These are phyloP conservation scores for Acleris cristana DNA, from an alignment of 2,888 invertebrate genomes.

Conservation along the genomic window DNA sequence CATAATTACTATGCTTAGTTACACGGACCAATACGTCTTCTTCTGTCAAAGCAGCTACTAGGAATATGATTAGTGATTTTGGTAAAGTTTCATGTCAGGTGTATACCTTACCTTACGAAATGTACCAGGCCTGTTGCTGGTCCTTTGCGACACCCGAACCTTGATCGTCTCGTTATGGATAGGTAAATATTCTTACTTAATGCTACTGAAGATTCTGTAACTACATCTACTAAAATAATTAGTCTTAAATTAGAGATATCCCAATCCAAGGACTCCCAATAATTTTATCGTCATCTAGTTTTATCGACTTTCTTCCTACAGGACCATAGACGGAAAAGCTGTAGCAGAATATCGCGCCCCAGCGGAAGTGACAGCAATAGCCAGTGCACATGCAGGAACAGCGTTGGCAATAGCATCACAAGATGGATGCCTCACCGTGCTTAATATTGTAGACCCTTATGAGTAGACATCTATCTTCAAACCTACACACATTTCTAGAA, in stretches of 20 bases:
- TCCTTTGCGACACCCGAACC: no score
- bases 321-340: slow-evolving; percentile 93
- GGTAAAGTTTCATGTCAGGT: no score
- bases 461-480: slow-evolving; percentile 50
- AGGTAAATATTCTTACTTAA: no score
- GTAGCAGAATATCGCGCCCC: slow-evolving; percentile 97
- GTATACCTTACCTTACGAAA: no score
- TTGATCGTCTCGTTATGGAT: no score
- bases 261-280: not conserved
- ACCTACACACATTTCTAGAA: no score
- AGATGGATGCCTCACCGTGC: slow-evolving; percentile 96
- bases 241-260: not conserved
- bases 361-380: slow-evolving; percentile 94
- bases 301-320: slow-evolving; percentile 51
- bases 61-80: no score
- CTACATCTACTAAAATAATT: no score
- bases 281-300: not conserved
- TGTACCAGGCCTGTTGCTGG: no score
- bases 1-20: slow-evolving; percentile 86
- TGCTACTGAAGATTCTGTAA: no score
- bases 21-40: slow-evolving; percentile 96
- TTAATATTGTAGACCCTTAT: slow-evolving; percentile 86
- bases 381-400: slow-evolving; percentile 92
- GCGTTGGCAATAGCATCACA: slow-evolving; percentile 95
- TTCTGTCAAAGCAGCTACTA: slow-evolving; percentile 96